Evolutionary conservation across 1,140 invertebrate species (phyloP).

Genomic region (Macrosteles quadrilineatus): DNA sequence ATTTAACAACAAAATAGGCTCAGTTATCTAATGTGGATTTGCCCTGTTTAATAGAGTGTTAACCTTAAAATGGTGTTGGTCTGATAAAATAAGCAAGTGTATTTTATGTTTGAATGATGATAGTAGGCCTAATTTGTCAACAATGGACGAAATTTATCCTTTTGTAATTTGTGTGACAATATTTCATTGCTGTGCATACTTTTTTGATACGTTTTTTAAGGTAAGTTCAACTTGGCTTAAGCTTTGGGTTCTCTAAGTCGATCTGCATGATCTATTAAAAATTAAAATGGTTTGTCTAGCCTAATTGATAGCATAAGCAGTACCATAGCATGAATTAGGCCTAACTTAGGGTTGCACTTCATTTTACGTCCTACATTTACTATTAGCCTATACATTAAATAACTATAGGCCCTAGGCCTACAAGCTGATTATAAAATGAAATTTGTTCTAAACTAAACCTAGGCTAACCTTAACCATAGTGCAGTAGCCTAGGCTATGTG

Average conservation of each 20-base stretch:
- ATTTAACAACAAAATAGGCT: too few species aligned
- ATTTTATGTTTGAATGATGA: too few species aligned
- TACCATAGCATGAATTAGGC: not conserved
- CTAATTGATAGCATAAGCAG: not conserved
- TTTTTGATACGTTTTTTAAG: slow-evolving; percentile 41
- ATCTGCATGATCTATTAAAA: not conserved
- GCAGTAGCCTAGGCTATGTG: too few species aligned
- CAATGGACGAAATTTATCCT: slow-evolving; percentile 39
- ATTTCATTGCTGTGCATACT: slow-evolving; percentile 37
- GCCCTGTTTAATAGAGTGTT: too few species aligned
- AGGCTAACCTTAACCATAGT: too few species aligned
- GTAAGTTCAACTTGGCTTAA: slow-evolving; percentile 29
- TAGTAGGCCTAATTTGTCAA: too few species aligned
- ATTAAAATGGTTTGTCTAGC: not conserved
- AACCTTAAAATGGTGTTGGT: too few species aligned
- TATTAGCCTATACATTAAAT: not conserved
- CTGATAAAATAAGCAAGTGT: too few species aligned
- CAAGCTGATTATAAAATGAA: too few species aligned
- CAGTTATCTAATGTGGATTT: too few species aligned
- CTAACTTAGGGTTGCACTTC: not conserved
- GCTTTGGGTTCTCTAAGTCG: not conserved
- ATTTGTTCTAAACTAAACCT: too few species aligned
- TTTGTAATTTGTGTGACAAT: slow-evolving; percentile 33
- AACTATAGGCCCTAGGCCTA: too few species aligned
- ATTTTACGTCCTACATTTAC: not conserved